Percentiles rank a stretch among this genome's conserved stretches.
Evolutionary conservation across 2,888 invertebrate species (phyloP).

Genomic region (Drosophila paranaensis): DNA sequence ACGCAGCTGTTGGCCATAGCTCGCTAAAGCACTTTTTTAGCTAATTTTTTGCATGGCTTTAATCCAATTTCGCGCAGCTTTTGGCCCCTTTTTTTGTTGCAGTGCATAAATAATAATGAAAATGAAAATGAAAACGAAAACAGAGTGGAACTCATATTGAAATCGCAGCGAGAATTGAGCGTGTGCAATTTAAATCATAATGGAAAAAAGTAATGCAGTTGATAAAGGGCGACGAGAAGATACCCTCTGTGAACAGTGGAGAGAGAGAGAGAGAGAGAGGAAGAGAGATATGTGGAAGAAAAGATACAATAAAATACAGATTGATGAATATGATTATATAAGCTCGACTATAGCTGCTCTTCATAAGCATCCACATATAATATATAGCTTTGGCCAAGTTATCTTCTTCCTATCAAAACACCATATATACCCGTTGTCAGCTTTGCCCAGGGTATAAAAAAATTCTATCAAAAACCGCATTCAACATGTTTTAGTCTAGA

Average conservation of each 20-base stretch:
- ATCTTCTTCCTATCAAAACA: neutral
- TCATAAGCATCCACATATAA: neutral
- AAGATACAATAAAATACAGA: no score
- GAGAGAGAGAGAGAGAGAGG: no score
- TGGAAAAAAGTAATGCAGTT: neutral
- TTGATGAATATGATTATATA: no score
- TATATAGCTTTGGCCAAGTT: neutral
- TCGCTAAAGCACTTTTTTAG: slow-evolving; percentile 42
- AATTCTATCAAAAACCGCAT: slow-evolving; percentile 21
- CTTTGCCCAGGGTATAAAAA: slow-evolving; percentile 1
- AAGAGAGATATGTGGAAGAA: no score
- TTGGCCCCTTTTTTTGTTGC: slow-evolving; percentile 10
- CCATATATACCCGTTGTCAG: no score
- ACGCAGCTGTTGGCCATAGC: slow-evolving; percentile 29
- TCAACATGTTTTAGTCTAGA: neutral
- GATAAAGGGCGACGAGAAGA: neutral
- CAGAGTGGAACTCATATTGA: slow-evolving; percentile 30
- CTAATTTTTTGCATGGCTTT: slow-evolving; percentile 41
- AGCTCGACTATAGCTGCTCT: no score
- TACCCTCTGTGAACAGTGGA: neutral
- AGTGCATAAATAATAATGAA: slow-evolving; percentile 38
- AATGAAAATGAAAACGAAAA: slow-evolving; percentile 23
- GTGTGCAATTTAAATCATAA: slow-evolving; percentile 26
- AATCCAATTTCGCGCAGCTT: slow-evolving; percentile 29
- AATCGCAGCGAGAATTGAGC: slow-evolving; percentile 31